phyloP scores from a whole-genome alignment of 1,140 invertebrate species.

The Drosophila pachea region DNA sequence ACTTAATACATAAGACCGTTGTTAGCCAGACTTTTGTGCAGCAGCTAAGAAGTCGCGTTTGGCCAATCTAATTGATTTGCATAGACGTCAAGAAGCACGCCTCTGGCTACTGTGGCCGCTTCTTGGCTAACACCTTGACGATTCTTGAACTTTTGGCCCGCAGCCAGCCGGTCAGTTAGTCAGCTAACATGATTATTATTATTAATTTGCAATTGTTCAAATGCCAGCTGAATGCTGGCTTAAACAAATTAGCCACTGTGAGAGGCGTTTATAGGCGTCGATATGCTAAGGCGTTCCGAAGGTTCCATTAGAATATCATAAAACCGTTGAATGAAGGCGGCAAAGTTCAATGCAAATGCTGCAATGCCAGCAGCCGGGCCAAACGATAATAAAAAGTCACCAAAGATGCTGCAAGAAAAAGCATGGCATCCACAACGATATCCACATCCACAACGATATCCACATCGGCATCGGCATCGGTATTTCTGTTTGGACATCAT shows the following conservation, averaged over 20 bases:
- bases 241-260: slow-evolving; percentile 47
- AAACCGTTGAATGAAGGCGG: slow-evolving; percentile 39
- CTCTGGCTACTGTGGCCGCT: slow-evolving; percentile 45
- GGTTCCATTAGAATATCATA: slow-evolving; percentile 44
- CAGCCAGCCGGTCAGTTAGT: neutral
- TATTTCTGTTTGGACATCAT: slow-evolving; percentile 44
- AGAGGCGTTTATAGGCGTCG: slow-evolving; percentile 1
- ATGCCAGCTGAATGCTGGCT: slow-evolving; percentile 45
- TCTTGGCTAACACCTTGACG: slow-evolving; percentile 21
- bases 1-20: slow-evolving; percentile 19
- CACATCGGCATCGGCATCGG: no score
- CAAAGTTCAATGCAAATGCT: slow-evolving; percentile 65
- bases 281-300: slow-evolving; percentile 28
- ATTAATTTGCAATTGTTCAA: slow-evolving; percentile 70
- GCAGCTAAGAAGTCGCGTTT: slow-evolving; percentile 30
- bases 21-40: slow-evolving; percentile 14
- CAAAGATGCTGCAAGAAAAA: slow-evolving; percentile 8
- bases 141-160: slow-evolving; percentile 51
- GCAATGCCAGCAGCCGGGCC: slow-evolving; percentile 12
- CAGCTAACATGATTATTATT: slow-evolving; percentile 38
- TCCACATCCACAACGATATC: no score
- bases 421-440: no score
- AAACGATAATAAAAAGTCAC: slow-evolving; percentile 14
- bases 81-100: slow-evolving; percentile 19
- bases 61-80: slow-evolving; percentile 42